Percentiles rank a stretch among this genome's conserved stretches.
Conservation (phyloP, 2,888 invertebrate genomes). For the Leptinotarsa tumamoca region DNA sequence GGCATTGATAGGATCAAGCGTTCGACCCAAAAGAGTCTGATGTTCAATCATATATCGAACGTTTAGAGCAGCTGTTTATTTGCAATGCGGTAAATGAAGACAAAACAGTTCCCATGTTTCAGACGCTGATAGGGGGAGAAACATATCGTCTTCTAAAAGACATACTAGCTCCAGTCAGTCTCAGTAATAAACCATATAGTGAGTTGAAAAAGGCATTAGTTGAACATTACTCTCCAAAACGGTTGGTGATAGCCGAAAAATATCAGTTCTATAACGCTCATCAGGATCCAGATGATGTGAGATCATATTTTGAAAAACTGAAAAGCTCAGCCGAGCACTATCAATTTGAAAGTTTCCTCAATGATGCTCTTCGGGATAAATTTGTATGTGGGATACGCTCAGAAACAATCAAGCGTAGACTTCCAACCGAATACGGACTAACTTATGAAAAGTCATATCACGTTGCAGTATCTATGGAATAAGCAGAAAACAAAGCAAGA, state of each 20-base stretch:
- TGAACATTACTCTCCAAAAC: constrained; percentile 45
- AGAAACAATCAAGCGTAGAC: constrained; percentile 19
- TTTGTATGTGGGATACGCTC: constrained; percentile 26
- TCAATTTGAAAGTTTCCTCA: no score
- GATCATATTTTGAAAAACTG: background rate
- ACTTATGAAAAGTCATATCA: constrained; percentile 25
- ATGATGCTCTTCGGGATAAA: constrained; percentile 39
- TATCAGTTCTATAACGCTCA: constrained; percentile 50
- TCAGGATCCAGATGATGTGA: constrained; percentile 40
- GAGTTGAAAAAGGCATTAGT: constrained; percentile 34
- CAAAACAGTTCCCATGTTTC: constrained; percentile 47
- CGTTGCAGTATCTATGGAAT: constrained; percentile 26
- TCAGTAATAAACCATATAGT: constrained; percentile 39
- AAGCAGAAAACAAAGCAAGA: constrained; percentile 33
- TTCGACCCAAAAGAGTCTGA: constrained; percentile 39
- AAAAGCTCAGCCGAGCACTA: no score
- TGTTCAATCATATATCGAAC: constrained; percentile 43
- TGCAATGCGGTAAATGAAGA: constrained; percentile 43
- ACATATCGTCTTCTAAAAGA: constrained; percentile 44
- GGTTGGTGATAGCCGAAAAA: constrained; percentile 49
- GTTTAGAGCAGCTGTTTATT: constrained; percentile 48
- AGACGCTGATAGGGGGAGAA: constrained; percentile 50
- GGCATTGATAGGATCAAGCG: background rate
- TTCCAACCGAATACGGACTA: background rate
- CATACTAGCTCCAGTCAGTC: constrained; percentile 41